A percentile compares a stretch with the other conserved stretches of the same genome.
phyloP scores from a whole-genome alignment of 2,888 invertebrate species.

The Melinaea menophilus region DNA sequence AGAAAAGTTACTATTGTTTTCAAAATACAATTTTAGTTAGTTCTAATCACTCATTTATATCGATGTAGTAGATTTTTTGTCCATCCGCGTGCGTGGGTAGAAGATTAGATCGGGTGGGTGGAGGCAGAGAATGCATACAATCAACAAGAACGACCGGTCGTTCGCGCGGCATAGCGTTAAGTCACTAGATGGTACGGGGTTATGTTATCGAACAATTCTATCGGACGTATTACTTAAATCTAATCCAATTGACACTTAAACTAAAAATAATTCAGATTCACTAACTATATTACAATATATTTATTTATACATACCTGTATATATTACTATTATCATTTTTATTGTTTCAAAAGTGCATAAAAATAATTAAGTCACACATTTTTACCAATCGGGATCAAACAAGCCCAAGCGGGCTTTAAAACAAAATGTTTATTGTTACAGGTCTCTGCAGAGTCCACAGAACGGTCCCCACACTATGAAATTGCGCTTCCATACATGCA shows the following conservation, averaged over 20 bases:
- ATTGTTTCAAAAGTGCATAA: background rate
- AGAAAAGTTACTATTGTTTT: slow-evolving; percentile 38
- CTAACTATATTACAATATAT: background rate
- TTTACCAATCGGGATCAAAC: slow-evolving; percentile 30
- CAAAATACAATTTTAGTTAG: slow-evolving; percentile 18
- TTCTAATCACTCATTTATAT: slow-evolving; percentile 21
- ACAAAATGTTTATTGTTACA: slow-evolving; percentile 62
- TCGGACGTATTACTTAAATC: slow-evolving; percentile 25
- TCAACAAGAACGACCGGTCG: slow-evolving; percentile 50
- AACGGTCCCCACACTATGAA: slow-evolving; percentile 68
- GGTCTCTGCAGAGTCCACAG: slow-evolving; percentile 53
- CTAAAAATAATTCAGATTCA: background rate
- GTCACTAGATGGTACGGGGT: slow-evolving; percentile 18
- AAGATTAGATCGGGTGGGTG: slow-evolving; percentile 52
- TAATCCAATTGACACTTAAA: too few species aligned
- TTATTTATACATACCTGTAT: background rate
- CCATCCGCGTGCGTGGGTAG: slow-evolving; percentile 53
- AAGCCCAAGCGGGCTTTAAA: slow-evolving; percentile 45
- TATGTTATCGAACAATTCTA: slow-evolving; percentile 34
- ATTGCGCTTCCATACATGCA: slow-evolving; percentile 60
- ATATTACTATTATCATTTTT: background rate
- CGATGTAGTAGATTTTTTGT: slow-evolving; percentile 39
- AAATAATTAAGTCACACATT: background rate
- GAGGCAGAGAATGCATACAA: slow-evolving; percentile 52
- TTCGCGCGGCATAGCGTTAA: slow-evolving; percentile 32